These are phyloP conservation scores for Doris montereyensis DNA, from an alignment of 2,888 invertebrate species.

Conservation along the genomic window DNA sequence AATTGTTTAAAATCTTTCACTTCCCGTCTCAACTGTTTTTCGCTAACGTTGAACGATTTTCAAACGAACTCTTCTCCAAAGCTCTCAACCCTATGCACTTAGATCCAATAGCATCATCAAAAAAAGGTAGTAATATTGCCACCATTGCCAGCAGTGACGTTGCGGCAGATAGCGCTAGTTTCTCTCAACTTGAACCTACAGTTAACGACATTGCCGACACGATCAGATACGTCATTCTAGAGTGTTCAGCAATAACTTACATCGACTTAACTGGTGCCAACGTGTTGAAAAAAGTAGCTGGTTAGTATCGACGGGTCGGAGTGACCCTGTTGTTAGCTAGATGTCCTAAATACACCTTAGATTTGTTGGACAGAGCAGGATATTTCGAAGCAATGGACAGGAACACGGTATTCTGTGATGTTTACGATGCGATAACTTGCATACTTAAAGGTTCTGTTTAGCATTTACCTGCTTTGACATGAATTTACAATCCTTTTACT, in stretches of 20 bases:
- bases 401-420: constrained; percentile 50
- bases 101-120: too few species aligned
- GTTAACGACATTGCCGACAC: too few species aligned
- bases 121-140: background rate
- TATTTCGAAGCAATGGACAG: constrained; percentile 49
- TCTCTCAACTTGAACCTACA: background rate
- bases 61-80: background rate
- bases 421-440: constrained; percentile 54
- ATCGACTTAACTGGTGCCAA: constrained; percentile 62
- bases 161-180: background rate
- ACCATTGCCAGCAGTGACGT: background rate
- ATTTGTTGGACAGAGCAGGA: constrained; percentile 51
- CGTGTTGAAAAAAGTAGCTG: constrained; percentile 51
- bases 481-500: too few species aligned
- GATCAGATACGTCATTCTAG: constrained; percentile 54
- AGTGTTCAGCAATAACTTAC: constrained; percentile 63
- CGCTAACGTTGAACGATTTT: background rate
- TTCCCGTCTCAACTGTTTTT: background rate
- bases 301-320: constrained; percentile 33
- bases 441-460: too few species aligned
- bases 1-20: background rate
- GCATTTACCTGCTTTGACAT: too few species aligned
- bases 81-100: background rate
- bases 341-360: constrained; percentile 50
- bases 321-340: constrained; percentile 55